phyloP scores from a whole-genome alignment of 2,797 vertebrate species.

The Gambusia yucatana region DNA sequence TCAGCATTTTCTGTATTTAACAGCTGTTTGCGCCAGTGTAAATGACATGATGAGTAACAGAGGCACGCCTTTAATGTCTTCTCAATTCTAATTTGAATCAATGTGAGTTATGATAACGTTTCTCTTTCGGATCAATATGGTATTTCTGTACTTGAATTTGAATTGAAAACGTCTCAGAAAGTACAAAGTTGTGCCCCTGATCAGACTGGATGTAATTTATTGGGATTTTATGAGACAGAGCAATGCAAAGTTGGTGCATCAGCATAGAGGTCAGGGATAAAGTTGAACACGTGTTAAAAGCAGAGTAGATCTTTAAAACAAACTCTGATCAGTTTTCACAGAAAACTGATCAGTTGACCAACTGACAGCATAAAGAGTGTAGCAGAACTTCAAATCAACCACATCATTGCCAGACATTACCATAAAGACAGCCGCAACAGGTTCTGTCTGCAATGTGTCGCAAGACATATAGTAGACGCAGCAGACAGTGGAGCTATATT shows the following conservation, averaged over 20 bases:
- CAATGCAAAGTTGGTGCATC: background rate
- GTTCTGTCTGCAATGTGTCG: background rate
- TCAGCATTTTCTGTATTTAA: too few relatives aligned
- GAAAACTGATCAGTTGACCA: background rate
- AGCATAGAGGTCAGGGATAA: background rate
- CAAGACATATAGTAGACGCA: background rate
- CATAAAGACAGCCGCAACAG: background rate
- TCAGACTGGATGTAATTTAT: background rate
- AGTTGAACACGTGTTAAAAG: background rate
- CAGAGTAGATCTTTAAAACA: background rate
- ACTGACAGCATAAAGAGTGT: background rate
- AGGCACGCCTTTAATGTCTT: too few relatives aligned
- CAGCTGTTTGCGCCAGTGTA: too few relatives aligned
- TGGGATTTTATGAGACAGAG: background rate
- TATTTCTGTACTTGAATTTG: too few relatives aligned
- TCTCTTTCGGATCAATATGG: too few relatives aligned
- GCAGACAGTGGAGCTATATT: background rate
- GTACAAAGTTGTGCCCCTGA: too few relatives aligned
- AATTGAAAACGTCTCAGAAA: too few relatives aligned
- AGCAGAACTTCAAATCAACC: background rate
- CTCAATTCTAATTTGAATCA: too few relatives aligned
- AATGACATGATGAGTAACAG: too few relatives aligned
- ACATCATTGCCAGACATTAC: background rate
- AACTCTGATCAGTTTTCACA: background rate
- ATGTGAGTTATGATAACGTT: too few relatives aligned